phyloP scores from a whole-genome alignment of 2,113 vertebrate genomes.

The human (Homo sapiens) region GRCh38 chr11:528001-528500 shows the following conservation, averaged over 20 bases:
- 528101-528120: too few species aligned
- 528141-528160: too few species aligned
- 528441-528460: background rate
- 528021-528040: too few species aligned
- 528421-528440: background rate
- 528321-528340: background rate
- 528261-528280: background rate
- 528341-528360: too few species aligned
- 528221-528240: background rate
- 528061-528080: too few species aligned
- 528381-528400: background rate
- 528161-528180: background rate
- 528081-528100: too few species aligned
- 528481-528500: too few species aligned
- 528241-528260: fast-evolving
- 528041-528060: too few species aligned
- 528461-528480: background rate
- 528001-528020: too few species aligned
- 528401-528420: background rate
- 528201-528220: too few species aligned
- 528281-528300: background rate
- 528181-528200: background rate
- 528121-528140: too few species aligned
- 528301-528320: background rate
- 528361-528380: too few species aligned